Percentiles rank a stretch among this genome's conserved stretches.
Conservation (phyloP, 2,888 invertebrate genomes). For the Carabus problematicus region DNA sequence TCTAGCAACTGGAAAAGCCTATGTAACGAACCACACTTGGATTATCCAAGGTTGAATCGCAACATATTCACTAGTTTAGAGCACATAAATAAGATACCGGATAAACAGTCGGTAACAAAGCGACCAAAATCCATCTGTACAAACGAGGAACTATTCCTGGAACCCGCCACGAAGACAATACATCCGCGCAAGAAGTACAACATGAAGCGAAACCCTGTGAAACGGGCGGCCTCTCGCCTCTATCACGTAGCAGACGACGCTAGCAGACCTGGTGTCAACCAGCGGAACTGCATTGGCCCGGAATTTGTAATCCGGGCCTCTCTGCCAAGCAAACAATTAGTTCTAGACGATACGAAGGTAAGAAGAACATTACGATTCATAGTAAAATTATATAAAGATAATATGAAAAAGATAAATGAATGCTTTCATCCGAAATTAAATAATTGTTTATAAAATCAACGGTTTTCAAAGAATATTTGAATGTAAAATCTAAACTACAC, state of each 20-base stretch:
- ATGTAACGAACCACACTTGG: conserved; percentile 8
- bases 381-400: too few species aligned
- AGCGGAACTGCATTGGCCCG: conserved; percentile 73
- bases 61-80: conserved; percentile 29
- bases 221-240: conserved; percentile 74
- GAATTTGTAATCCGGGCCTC: conserved; percentile 78
- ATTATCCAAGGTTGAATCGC: conserved; percentile 1
- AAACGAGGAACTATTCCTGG: conserved; percentile 21
- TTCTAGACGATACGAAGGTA: conserved; percentile 65
- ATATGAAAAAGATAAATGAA: too few species aligned
- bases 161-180: conserved; percentile 6
- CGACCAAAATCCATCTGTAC: conserved; percentile 31
- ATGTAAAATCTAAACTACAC: too few species aligned
- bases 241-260: conserved; percentile 67
- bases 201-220: conserved; percentile 69
- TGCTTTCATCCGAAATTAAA: background rate
- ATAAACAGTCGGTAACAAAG: background rate
- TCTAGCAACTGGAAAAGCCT: conserved; percentile 16
- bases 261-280: conserved; percentile 56
- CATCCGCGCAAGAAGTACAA: conserved; percentile 47
- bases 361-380: conserved; percentile 37
- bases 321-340: conserved; percentile 69
- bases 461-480: too few species aligned
- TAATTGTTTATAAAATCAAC: conserved; percentile 8
- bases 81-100: conserved; percentile 13